Evolutionary conservation across 2,888 invertebrate species (phyloP), one percentile per base, ranked within the genome.

Genomic region (Apamea crenata): DNA sequence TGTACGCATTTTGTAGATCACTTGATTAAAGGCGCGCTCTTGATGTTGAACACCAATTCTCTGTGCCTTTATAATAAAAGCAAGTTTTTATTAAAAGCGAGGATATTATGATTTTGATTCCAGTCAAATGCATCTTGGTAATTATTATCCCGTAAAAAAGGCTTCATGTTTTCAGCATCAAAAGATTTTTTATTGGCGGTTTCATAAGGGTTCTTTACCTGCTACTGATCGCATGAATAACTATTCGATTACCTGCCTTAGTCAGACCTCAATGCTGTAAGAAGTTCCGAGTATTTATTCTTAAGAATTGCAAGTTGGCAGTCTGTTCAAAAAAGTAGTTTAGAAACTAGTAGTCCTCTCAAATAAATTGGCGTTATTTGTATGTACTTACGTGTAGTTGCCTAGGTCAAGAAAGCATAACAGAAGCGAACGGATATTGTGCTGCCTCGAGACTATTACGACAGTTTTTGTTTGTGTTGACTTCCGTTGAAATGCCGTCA

Each of bases 381-480:
- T 77, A 69, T 78, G 61, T 65, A 74, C 47, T 72, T 63, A 73
- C 50, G 50, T 72, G 36, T 81, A 86, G 87, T 89, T 91, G 89
- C 90, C 88, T 91, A 91, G 91, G 90, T 90, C 90, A 91, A 87
- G 92, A 92, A 92, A 92, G 91, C 91, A 91, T 92, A 90, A 91
- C 91, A 85, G 85, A 85, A 86, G 79, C 83, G 77, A 87, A 78
- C 81, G 87, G 85, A 84, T 89, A 88, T 84, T 88, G 79, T 84
- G 75, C 81, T 77, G 79, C 87, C 88, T 89, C 84, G 75, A 80
- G 76, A 72, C 76, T 78, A 81, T 88, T 88, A 84, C 84, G 77
- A 82, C 50, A 85, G 87, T 91, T 90, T 91, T 91, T 90, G 85
- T 72, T 77, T 72, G 76, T 79, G 83, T 83, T 79, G 81, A 78